phyloP scores from a whole-genome alignment of 2,888 invertebrate genomes.

The Monochamus alternatus region DNA sequence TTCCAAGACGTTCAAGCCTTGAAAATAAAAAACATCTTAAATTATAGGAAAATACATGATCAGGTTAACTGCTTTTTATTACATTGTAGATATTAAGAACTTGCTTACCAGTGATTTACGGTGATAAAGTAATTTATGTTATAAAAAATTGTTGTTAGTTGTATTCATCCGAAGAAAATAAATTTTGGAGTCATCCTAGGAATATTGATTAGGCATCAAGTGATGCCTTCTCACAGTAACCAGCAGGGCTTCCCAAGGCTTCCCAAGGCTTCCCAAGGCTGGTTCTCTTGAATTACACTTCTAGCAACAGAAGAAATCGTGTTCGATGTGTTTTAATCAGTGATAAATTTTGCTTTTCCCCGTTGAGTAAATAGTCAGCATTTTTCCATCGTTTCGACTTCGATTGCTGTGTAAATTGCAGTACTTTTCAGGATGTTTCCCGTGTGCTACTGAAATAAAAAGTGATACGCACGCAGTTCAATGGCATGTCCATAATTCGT shows the following conservation, averaged over 20 bases:
- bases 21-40: too few relatives aligned
- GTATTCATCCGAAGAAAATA: background rate
- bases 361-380: slow-evolving; percentile 16
- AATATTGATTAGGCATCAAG: background rate
- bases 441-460: slow-evolving; percentile 21
- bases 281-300: background rate
- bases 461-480: background rate
- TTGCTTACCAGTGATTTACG: background rate
- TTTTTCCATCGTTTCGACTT: slow-evolving; percentile 15
- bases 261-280: background rate
- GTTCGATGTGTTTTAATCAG: slow-evolving; percentile 13
- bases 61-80: too few relatives aligned
- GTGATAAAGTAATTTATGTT: background rate
- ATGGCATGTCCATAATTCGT: slow-evolving; percentile 20
- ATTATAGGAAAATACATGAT: too few relatives aligned
- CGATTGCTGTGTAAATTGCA: slow-evolving; percentile 17
- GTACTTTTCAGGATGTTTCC: slow-evolving; percentile 21
- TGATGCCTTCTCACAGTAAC: background rate
- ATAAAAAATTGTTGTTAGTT: background rate
- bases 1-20: too few relatives aligned
- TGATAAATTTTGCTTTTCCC: slow-evolving; percentile 13
- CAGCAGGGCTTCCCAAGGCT: background rate
- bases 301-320: slow-evolving; percentile 8
- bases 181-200: background rate
- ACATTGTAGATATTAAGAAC: too few relatives aligned